Evolutionary conservation across 2,888 invertebrate species (phyloP).

Genomic region (Autographa gamma): DNA sequence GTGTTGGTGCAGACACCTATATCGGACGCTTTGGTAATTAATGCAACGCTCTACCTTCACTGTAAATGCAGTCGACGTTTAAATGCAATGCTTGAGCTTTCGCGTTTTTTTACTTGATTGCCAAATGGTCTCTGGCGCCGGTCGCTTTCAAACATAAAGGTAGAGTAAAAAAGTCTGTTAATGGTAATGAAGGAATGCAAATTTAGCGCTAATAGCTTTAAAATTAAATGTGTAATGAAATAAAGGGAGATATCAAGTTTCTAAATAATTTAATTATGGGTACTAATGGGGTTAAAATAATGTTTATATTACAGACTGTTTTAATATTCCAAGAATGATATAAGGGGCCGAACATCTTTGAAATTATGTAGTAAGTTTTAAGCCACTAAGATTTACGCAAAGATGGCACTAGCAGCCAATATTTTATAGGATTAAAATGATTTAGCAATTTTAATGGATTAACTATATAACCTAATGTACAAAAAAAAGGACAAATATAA

Average conservation of each 20-base stretch:
- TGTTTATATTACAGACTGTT: neutral
- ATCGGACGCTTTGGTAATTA: slow-evolving; percentile 66
- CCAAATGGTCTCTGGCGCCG: slow-evolving; percentile 24
- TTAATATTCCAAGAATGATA: neutral
- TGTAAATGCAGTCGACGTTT: slow-evolving; percentile 28
- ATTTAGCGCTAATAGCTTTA: slow-evolving; percentile 11
- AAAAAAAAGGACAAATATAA: neutral
- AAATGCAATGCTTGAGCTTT: slow-evolving; percentile 18
- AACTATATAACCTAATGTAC: neutral
- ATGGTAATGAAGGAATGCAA: slow-evolving; percentile 9
- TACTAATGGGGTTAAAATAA: neutral
- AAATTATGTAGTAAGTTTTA: neutral
- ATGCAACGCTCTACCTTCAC: slow-evolving; percentile 56
- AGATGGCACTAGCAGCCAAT: neutral
- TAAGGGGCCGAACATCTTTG: neutral
- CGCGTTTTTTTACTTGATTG: slow-evolving; percentile 37
- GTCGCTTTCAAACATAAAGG: slow-evolving; percentile 25
- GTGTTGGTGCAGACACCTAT: slow-evolving; percentile 56
- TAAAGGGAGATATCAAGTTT: slow-evolving; percentile 2
- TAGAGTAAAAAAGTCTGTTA: slow-evolving; percentile 20
- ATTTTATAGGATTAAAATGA: neutral
- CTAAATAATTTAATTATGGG: neutral
- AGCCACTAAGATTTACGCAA: neutral
- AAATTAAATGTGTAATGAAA: slow-evolving; percentile 11
- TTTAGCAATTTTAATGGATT: neutral